A percentile compares a stretch with the other conserved stretches of the same genome.
Conservation (phyloP, 2,888 invertebrate species). For the Apotomis betuletana region DNA sequence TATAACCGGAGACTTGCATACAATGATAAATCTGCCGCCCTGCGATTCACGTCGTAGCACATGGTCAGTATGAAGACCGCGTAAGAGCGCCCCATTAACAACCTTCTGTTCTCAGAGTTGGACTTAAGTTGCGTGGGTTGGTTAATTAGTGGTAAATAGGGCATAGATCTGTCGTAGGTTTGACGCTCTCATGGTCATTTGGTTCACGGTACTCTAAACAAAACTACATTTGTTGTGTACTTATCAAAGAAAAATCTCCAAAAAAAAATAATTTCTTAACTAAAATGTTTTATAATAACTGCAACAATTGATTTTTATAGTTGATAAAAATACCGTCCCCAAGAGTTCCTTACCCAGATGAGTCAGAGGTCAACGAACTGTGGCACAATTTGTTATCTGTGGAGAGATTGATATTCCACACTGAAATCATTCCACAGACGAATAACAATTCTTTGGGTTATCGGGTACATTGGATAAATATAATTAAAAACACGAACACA, state of each 20-base stretch:
- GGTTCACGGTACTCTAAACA: background rate
- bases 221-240: background rate
- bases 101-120: no score
- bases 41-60: no score
- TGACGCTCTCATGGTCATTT: background rate
- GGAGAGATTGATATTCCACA: conserved; percentile 8
- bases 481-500: conserved; percentile 5
- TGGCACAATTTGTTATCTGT: conserved; percentile 19
- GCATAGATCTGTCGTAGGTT: background rate
- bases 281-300: conserved; percentile 53
- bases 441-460: conserved; percentile 26
- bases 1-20: no score
- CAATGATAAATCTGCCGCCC: no score
- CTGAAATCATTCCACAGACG: conserved; percentile 23
- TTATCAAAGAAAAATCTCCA: no score
- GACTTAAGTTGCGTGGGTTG: no score
- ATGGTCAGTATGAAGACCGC: conserved; percentile 71
- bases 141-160: no score
- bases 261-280: no score
- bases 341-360: conserved; percentile 3
- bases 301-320: background rate
- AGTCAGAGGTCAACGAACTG: conserved; percentile 16
- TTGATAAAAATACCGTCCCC: background rate
- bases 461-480: conserved; percentile 10
- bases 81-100: no score